Evolutionary conservation across 2,113 vertebrate genomes (phyloP).

Genomic region (Columba janthina): DNA sequence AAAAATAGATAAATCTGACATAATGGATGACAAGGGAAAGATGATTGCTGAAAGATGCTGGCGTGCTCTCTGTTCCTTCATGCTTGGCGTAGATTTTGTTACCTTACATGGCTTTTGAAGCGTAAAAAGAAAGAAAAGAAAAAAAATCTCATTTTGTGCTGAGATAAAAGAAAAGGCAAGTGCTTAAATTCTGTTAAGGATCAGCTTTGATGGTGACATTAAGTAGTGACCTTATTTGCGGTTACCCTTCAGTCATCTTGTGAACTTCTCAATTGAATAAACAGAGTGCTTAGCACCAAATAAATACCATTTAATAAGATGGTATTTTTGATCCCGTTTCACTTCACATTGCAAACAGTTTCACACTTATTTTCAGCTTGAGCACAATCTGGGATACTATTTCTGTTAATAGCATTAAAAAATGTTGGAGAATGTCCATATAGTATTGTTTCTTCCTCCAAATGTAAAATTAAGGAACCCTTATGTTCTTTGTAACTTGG

Average conservation of each 20-base stretch:
- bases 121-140: neutral
- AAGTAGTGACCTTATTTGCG: neutral
- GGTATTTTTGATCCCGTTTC: conserved; percentile 20
- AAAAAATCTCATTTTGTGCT: conserved; percentile 21
- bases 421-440: conserved; percentile 1
- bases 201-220: conserved; percentile 40
- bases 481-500: conserved; percentile 6
- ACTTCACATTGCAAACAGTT: neutral
- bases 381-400: conserved; percentile 21
- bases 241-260: neutral
- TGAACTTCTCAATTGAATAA: conserved; percentile 14
- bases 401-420: conserved; percentile 42
- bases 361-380: conserved; percentile 11
- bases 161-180: conserved; percentile 49
- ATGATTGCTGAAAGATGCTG: conserved; percentile 60
- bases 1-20: conserved; percentile 61
- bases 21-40: conserved; percentile 47
- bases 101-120: conserved; percentile 53
- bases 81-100: conserved; percentile 32
- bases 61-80: conserved; percentile 33
- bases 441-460: conserved; percentile 14
- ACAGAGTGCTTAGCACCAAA: conserved; percentile 10
- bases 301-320: conserved; percentile 23
- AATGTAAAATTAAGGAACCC: neutral
- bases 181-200: conserved; percentile 27